Evolutionary conservation across 2,113 vertebrate genomes (phyloP), one percentile per base, ranked within the genome.

Genomic region (Lethenteron reissneri): DNA sequence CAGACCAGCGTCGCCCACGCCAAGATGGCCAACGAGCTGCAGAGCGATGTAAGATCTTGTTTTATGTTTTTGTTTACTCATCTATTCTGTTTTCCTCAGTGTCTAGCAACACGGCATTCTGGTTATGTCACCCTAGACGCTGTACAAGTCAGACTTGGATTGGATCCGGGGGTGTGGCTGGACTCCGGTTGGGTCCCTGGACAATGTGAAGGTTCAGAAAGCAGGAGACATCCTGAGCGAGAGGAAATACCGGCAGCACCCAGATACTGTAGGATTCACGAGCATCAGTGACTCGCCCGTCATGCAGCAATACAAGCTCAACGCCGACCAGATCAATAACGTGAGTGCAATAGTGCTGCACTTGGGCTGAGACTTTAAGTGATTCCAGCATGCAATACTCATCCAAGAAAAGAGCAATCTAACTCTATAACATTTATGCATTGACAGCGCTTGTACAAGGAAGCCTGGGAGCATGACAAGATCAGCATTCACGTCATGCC

Each of bases 181-280:
- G 89, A 83, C 87, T 58, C 81, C 88, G 1, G 70, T 71, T 15
- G 85, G 94, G 8, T 99, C 92, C 0, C 59, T 96, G 72, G 87
- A 78, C 17, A 87, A 90, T 11, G 90, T 96, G 77, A 84, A 84
- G 80, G 85, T 80, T 59, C 85, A 84, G 78, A 86, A 81, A 71
- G 85, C 85, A 72, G 79, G 82, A 76, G 82, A 84, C 73, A 81
- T 96, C 21, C 41, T 96, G 70, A 96, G 89, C 70, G 94, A 99
- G 1, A 83, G 81, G 68, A 78, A 86, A 4, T 99, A 99, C 76
- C 86, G 89, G 58, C 87, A 85, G 73, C 86, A 60, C 12, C 87
- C 90, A 0, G 90, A 90, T 77, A 79, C 78, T 1, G 7, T 92
- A 62, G 85, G 85, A 56, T 97, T 95, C 79, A 99, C 90, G 75